These are phyloP conservation scores for Caerostris darwini DNA, from an alignment of 1,140 invertebrate genomes.

Conservation along the genomic window DNA sequence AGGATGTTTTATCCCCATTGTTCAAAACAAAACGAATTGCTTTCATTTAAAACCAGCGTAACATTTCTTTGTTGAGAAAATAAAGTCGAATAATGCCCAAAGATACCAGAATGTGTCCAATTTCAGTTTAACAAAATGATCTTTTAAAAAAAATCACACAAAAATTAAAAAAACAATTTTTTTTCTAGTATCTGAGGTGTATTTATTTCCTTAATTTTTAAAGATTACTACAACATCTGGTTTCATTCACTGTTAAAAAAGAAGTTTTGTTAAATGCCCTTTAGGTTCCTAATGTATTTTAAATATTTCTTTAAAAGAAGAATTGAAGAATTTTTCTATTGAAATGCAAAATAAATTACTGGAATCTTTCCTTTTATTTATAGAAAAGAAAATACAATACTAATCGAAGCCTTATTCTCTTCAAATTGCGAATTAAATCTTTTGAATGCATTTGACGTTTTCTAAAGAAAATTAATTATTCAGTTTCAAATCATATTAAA, in stretches of 20 bases:
- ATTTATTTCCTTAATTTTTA: background rate
- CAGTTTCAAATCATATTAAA: no score
- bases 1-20: constrained; percentile 31
- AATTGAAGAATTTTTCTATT: no score
- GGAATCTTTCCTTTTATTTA: no score
- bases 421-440: no score
- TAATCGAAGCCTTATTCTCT: no score
- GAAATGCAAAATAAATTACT: no score
- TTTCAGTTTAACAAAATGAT: background rate
- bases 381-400: no score
- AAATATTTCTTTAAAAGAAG: no score
- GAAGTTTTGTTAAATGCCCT: background rate
- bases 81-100: background rate
- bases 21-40: constrained; percentile 36
- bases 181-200: background rate
- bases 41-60: constrained; percentile 47
- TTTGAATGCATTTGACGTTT: no score
- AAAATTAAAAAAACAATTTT: background rate
- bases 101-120: background rate
- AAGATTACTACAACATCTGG: constrained; percentile 1
- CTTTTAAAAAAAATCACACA: background rate
- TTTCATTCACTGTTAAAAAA: background rate
- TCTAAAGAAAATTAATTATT: no score
- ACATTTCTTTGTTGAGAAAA: background rate
- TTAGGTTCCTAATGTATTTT: no score